These are phyloP conservation scores for Rhegmatorhina hoffmannsi DNA, from an alignment of 2,113 vertebrate genomes.

Conservation along the genomic window DNA sequence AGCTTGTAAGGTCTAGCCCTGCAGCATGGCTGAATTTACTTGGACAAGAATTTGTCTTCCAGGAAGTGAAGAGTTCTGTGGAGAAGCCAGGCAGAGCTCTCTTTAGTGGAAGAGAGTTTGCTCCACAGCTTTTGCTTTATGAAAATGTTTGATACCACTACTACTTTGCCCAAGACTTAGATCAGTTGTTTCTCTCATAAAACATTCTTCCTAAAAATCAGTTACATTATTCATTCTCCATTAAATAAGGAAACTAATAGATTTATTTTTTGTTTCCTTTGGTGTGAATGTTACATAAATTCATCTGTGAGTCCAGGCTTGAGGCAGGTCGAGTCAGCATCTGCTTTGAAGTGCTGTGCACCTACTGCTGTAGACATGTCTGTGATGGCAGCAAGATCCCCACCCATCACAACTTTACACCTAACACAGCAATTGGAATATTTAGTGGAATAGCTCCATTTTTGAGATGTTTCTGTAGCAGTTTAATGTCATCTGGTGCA, in stretches of 20 bases:
- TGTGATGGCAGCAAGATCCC: neutral
- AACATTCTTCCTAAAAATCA: neutral
- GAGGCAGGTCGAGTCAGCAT: neutral
- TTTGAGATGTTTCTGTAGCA: neutral
- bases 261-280: neutral
- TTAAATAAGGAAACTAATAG: neutral
- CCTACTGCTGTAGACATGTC: accelerated
- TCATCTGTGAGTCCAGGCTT: neutral
- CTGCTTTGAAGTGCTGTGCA: neutral
- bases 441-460: neutral
- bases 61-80: neutral
- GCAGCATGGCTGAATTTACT: neutral
- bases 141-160: neutral
- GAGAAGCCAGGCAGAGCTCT: neutral
- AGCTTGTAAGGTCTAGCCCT: neutral
- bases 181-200: neutral
- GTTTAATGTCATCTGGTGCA: neutral
- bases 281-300: neutral
- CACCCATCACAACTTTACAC: neutral
- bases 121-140: neutral
- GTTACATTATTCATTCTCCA: neutral
- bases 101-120: neutral
- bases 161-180: neutral
- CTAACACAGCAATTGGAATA: neutral
- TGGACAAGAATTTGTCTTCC: neutral